These are phyloP conservation scores for Bungarus multicinctus DNA, from an alignment of 2,113 vertebrate species.

Conservation along the genomic window DNA sequence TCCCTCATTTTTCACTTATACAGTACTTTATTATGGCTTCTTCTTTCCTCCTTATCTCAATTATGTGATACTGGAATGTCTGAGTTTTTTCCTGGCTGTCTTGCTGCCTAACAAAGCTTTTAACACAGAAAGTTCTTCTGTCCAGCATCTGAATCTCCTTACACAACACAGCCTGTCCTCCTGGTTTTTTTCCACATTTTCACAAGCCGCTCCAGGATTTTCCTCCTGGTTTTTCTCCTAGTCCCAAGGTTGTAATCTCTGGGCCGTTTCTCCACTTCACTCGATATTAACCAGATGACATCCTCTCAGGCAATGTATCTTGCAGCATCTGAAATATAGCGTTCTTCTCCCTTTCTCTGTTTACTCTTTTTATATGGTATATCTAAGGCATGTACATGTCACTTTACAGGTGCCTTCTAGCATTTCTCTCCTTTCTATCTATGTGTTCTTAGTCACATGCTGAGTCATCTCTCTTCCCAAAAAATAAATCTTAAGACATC, in stretches of 20 bases:
- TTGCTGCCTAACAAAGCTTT: not conserved
- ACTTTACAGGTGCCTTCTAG: not conserved
- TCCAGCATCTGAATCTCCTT: not conserved
- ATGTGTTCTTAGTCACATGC: not conserved
- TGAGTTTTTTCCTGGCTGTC: not conserved
- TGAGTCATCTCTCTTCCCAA: not conserved
- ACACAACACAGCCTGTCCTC: not conserved
- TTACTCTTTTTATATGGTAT: not conserved
- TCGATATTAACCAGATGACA: not conserved
- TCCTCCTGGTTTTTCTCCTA: not conserved
- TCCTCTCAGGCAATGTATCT: not conserved
- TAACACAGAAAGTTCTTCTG: not conserved
- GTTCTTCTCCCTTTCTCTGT: not conserved
- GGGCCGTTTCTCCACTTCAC: not conserved
- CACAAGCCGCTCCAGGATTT: not conserved
- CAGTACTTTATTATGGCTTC: not conserved
- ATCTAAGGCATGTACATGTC: not conserved
- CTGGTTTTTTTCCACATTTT: not conserved
- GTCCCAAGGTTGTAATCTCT: not conserved
- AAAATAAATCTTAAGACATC: not conserved
- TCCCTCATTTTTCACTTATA: not conserved
- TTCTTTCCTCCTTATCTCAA: not conserved
- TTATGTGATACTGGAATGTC: not conserved
- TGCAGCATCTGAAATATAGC: not conserved
- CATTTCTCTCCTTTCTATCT: not conserved